Conservation (phyloP, 2,888 invertebrate species). For the Rugalucina vietnamica region DNA sequence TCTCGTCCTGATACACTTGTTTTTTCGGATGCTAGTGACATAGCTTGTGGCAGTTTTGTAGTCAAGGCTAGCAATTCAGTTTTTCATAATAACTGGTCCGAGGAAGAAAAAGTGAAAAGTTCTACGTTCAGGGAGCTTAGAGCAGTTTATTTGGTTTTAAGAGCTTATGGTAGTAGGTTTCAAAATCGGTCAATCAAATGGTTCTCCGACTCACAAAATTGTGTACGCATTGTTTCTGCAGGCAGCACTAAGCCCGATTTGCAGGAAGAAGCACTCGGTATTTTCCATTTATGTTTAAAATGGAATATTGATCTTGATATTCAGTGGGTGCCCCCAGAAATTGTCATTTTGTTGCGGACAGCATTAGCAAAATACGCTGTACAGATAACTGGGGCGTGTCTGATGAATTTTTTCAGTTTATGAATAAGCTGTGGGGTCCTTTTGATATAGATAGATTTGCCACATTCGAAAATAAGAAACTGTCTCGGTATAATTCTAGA, state of each 20-base stretch:
- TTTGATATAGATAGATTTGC: neutral
- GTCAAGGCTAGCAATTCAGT: neutral
- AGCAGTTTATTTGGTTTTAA: constrained; percentile 11
- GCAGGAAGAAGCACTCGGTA: neutral
- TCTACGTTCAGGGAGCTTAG: constrained; percentile 20
- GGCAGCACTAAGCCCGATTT: constrained; percentile 22
- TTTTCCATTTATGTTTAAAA: constrained; percentile 9
- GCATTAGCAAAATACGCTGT: constrained; percentile 24
- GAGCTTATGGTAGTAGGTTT: constrained; percentile 15
- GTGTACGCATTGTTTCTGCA: constrained; percentile 21
- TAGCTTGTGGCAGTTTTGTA: constrained; percentile 14
- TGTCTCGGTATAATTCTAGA: no score
- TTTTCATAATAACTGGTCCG: constrained; percentile 8
- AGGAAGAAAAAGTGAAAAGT: constrained; percentile 20
- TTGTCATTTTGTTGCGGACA: constrained; percentile 14
- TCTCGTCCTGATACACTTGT: neutral
- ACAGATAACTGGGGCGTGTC: no score
- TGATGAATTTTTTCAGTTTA: constrained; percentile 21
- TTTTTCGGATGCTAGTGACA: neutral
- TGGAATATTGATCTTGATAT: constrained; percentile 24
- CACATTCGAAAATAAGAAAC: neutral
- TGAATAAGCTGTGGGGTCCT: neutral
- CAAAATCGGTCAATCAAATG: neutral
- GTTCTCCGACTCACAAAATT: constrained; percentile 18
- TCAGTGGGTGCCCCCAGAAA: constrained; percentile 41